Evolutionary conservation across 2,113 vertebrate species (phyloP).

Genomic region (Daboia siamensis): DNA sequence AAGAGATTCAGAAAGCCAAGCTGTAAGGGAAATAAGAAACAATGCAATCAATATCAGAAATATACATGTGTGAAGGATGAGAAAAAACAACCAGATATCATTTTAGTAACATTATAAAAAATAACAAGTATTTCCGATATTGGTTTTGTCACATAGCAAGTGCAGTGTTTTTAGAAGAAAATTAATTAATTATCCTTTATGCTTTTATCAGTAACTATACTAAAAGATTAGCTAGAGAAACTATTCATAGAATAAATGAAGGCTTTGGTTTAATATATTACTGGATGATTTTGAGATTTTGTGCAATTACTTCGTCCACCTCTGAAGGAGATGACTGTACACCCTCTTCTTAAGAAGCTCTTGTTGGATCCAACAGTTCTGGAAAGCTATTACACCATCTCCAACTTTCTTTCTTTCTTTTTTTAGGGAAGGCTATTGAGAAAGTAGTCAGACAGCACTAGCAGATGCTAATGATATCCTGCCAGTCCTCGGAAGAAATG

Average conservation of each 20-base stretch:
- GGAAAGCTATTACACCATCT: neutral
- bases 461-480: neutral
- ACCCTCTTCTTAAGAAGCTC: neutral
- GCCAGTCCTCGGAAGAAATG: neutral
- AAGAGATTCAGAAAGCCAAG: constrained; percentile 15
- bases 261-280: neutral
- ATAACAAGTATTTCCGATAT: neutral
- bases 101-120: neutral
- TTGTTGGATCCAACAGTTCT: neutral
- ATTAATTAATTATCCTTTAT: neutral
- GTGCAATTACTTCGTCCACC: neutral
- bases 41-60: constrained; percentile 27
- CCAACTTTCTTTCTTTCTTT: neutral
- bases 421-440: neutral
- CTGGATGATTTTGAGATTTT: neutral
- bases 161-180: neutral
- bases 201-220: neutral
- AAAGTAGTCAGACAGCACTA: neutral
- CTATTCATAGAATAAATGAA: neutral
- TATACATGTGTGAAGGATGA: neutral
- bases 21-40: constrained; percentile 21
- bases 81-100: neutral
- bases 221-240: neutral
- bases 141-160: neutral
- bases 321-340: neutral